Evolutionary conservation across 2,888 invertebrate species (phyloP).

Genomic region (Dermolepida albohirtum): DNA sequence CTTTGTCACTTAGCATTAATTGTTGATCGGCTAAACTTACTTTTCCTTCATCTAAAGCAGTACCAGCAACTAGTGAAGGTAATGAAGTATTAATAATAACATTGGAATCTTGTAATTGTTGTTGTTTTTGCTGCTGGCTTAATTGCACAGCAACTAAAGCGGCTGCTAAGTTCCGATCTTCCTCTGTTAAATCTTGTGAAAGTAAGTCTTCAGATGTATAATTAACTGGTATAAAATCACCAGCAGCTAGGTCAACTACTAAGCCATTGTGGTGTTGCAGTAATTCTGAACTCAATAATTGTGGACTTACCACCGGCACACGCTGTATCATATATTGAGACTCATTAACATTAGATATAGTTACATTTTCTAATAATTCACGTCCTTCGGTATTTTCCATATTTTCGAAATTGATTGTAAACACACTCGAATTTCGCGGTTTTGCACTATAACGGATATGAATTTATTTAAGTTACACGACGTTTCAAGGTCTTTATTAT

Average conservation of each 20-base stretch:
- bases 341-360: constrained; percentile 58
- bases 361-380: constrained; percentile 61
- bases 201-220: constrained; percentile 63
- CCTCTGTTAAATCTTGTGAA: constrained; percentile 68
- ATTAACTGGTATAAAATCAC: constrained; percentile 64
- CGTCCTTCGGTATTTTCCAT: constrained; percentile 57
- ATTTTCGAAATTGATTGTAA: constrained; percentile 25
- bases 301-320: constrained; percentile 61
- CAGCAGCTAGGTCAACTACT: constrained; percentile 63
- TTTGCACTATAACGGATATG: constrained; percentile 49
- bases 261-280: constrained; percentile 63
- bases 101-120: constrained; percentile 62
- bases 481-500: constrained; percentile 61
- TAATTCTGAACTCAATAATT: constrained; percentile 61
- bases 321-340: constrained; percentile 63
- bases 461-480: constrained; percentile 58
- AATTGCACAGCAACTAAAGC: constrained; percentile 73
- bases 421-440: constrained; percentile 56
- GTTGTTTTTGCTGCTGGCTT: constrained; percentile 72
- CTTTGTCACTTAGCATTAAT: constrained; percentile 58
- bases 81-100: constrained; percentile 53
- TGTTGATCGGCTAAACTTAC: constrained; percentile 57
- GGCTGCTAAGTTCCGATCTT: constrained; percentile 72
- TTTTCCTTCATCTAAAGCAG: constrained; percentile 52
- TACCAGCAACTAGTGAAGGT: constrained; percentile 50